Evolutionary conservation across 2,113 vertebrate genomes (phyloP).

Genomic region (Gulo gulo): DNA sequence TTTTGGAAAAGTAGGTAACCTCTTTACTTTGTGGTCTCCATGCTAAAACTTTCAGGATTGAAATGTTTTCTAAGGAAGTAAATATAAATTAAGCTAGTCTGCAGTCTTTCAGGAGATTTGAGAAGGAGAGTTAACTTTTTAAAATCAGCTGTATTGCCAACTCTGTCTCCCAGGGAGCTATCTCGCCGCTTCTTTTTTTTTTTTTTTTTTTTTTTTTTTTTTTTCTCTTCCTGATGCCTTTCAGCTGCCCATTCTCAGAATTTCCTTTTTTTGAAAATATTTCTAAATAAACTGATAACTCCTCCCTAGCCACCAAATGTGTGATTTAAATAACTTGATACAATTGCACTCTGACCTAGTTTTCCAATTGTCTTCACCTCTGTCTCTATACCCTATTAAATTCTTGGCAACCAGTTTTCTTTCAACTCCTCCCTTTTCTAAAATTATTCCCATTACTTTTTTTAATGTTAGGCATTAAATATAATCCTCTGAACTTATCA

Average conservation of each 20-base stretch:
- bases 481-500: background rate
- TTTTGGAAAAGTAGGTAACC: background rate
- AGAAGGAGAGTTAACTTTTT: background rate
- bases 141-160: slow-evolving; percentile 24
- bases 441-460: background rate
- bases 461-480: background rate
- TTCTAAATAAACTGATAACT: background rate
- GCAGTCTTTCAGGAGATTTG: background rate
- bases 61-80: background rate
- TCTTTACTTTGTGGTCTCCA: slow-evolving; percentile 33
- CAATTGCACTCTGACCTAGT: background rate
- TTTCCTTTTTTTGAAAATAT: background rate
- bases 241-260: background rate
- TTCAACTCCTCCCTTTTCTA: background rate
- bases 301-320: background rate
- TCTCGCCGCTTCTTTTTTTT: background rate
- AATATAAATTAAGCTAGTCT: background rate
- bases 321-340: background rate
- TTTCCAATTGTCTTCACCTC: background rate
- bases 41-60: slow-evolving; percentile 32
- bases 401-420: background rate
- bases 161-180: background rate
- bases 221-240: background rate
- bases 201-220: background rate
- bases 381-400: background rate